These are phyloP conservation scores for Anthonomus grandis DNA, from an alignment of 1,140 invertebrate species.

Conservation along the genomic window DNA sequence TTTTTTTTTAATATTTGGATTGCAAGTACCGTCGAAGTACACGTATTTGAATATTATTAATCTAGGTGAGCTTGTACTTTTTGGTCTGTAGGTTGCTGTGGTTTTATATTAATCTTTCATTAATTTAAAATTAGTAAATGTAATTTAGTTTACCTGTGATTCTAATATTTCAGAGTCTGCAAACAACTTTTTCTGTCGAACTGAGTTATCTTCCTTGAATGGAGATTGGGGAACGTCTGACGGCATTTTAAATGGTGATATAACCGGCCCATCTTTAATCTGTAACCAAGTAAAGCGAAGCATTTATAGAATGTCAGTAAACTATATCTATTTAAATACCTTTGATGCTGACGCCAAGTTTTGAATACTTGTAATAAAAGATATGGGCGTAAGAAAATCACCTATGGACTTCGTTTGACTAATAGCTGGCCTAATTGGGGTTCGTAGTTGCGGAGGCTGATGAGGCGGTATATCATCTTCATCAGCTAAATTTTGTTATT, in stretches of 20 bases:
- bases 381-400: conserved; percentile 41
- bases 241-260: conserved; percentile 25
- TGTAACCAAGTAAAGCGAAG: too few species aligned
- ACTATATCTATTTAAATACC: conserved; percentile 14
- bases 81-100: too few species aligned
- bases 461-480: conserved; percentile 38
- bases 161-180: conserved; percentile 18
- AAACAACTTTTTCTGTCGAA: conserved; percentile 48
- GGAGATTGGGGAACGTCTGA: conserved; percentile 39
- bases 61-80: too few species aligned
- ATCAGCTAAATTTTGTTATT: conserved; percentile 21
- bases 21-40: too few species aligned
- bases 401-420: conserved; percentile 38
- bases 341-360: conserved; percentile 35
- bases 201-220: conserved; percentile 26
- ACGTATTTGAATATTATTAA: too few species aligned
- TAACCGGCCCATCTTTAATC: conserved; percentile 17
- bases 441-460: conserved; percentile 30
- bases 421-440: conserved; percentile 23
- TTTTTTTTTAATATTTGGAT: too few species aligned
- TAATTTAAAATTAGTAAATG: background rate
- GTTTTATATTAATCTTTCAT: background rate
- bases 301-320: too few species aligned
- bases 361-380: conserved; percentile 36
- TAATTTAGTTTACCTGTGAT: conserved; percentile 18